Evolutionary conservation across 2,888 invertebrate species (phyloP).

Genomic region (Zaprionus lineosus): DNA sequence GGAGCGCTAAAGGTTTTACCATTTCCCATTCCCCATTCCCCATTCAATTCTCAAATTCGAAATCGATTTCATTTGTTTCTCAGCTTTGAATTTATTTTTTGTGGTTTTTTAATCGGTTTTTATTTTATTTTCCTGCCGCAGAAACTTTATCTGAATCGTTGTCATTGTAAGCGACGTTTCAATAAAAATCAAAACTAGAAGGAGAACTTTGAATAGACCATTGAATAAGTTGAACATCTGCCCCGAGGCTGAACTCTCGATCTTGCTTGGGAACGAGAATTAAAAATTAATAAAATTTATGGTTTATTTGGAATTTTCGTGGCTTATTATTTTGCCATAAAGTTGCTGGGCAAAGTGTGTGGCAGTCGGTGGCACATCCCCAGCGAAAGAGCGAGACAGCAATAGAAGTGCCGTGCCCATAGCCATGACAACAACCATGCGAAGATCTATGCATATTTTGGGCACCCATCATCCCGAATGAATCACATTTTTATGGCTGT

Average conservation of each 20-base stretch:
- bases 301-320: slow-evolving; percentile 70
- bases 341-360: slow-evolving; percentile 54
- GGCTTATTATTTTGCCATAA: slow-evolving; percentile 73
- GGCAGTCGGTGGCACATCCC: slow-evolving; percentile 54
- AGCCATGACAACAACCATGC: too few relatives aligned
- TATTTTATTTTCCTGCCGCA: slow-evolving; percentile 31
- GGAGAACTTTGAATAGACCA: slow-evolving; percentile 42
- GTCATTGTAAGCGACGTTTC: slow-evolving; percentile 60
- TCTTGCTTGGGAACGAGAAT: slow-evolving; percentile 26
- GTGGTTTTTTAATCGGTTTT: slow-evolving; percentile 72
- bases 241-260: background rate
- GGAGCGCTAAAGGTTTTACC: slow-evolving; percentile 67
- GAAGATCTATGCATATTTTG: too few relatives aligned
- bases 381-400: slow-evolving; percentile 24
- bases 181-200: slow-evolving; percentile 34
- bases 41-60: slow-evolving; percentile 29
- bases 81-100: too few relatives aligned
- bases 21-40: slow-evolving; percentile 56
- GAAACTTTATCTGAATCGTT: slow-evolving; percentile 56
- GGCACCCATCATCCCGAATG: too few relatives aligned
- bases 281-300: slow-evolving; percentile 73
- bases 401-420: background rate
- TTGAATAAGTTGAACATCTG: slow-evolving; percentile 32
- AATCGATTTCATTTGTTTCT: slow-evolving; percentile 59
- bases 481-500: slow-evolving; percentile 15